phyloP scores from a whole-genome alignment of 2,888 invertebrate species.

The Heliconius ethilla region DNA sequence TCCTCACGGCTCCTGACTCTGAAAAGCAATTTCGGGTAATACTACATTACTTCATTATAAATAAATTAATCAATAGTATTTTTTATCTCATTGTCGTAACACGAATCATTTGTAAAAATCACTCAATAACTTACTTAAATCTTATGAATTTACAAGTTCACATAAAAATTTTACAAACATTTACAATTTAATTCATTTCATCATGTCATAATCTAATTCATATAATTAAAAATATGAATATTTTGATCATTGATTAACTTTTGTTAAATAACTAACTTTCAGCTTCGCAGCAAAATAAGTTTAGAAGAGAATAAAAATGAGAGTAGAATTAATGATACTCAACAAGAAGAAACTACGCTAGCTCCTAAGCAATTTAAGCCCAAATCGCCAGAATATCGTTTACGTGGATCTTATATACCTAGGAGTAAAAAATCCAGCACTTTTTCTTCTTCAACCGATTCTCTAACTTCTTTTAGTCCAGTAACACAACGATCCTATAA shows the following conservation, averaged over 20 bases:
- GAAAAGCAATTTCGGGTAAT: conserved; percentile 75
- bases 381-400: conserved; percentile 58
- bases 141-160: not conserved
- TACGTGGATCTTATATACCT: conserved; percentile 61
- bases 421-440: conserved; percentile 61
- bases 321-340: conserved; percentile 49
- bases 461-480: conserved; percentile 40
- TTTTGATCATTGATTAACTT: conserved; percentile 5
- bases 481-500: conserved; percentile 62
- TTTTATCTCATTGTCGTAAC: not conserved
- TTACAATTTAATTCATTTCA: not conserved
- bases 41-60: conserved; percentile 36
- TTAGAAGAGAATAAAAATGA: conserved; percentile 50
- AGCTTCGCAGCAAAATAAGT: conserved; percentile 66
- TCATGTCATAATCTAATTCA: too few species aligned
- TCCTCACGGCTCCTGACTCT: conserved; percentile 64
- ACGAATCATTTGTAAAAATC: not conserved
- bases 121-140: not conserved
- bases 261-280: conserved; percentile 50
- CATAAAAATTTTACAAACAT: not conserved
- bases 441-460: conserved; percentile 53
- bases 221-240: not conserved
- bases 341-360: conserved; percentile 45
- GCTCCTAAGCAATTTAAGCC: conserved; percentile 52
- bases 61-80: conserved; percentile 40